Conservation (phyloP, 92 coral and sea anemone genomes). For the Porites cylindrica region DNA sequence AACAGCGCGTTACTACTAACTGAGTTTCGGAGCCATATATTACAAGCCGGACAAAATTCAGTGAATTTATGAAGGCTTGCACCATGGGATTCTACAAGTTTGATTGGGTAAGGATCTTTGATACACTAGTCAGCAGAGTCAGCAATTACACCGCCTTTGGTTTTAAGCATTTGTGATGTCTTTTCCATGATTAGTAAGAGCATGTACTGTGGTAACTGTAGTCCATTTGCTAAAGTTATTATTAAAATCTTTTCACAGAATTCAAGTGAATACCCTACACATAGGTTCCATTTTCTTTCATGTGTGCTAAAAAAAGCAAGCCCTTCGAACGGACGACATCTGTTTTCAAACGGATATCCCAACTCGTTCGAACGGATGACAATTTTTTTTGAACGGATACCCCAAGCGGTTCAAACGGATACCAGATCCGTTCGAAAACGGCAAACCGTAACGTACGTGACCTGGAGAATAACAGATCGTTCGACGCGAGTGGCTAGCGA, state of each 20-base stretch:
- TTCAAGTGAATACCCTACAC: not conserved
- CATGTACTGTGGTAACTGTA: not conserved
- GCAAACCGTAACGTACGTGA: no score
- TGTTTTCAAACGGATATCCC: no score
- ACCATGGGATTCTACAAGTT: not conserved
- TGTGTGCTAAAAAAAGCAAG: not conserved
- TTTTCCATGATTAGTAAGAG: constrained; percentile 2
- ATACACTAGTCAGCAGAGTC: not conserved
- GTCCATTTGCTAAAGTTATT: not conserved
- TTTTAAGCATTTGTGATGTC: not conserved
- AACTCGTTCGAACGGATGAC: no score
- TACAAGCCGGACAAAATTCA: not conserved
- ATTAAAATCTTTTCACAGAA: constrained; percentile 1
- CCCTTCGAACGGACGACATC: no score
- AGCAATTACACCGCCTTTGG: not conserved
- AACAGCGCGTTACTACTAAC: not conserved
- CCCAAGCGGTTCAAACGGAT: no score
- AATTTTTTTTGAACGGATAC: no score
- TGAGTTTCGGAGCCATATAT: not conserved
- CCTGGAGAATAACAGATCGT: no score
- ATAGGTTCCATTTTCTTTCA: not conserved
- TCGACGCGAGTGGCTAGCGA: no score
- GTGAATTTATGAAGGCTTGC: not conserved
- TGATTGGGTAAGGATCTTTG: no score
- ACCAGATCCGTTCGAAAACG: no score